Evolutionary conservation across 2,888 invertebrate species (phyloP), one percentile per base, ranked within the genome.

Genomic region (Epinotia ramella): DNA sequence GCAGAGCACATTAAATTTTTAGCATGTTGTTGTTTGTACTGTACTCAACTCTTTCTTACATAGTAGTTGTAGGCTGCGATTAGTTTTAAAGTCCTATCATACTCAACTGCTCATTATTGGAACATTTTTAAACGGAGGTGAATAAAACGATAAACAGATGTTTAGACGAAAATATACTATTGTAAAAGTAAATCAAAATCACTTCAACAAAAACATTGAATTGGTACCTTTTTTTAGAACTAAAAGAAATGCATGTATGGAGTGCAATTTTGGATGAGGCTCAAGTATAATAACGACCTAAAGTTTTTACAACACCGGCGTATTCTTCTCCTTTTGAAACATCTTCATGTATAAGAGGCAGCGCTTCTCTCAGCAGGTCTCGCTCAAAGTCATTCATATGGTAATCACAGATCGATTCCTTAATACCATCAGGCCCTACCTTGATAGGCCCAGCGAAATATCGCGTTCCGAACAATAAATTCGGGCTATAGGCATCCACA

Each of bases 361-460:
- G 16, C 87, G 82, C 57, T 78, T 70, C 53, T 79, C 81, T 40
- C 70, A 91, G 77, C 12, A 90, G 81, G 2, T 80, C 79, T 3
- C 80, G 77, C 80, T 92, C 91, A 72, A 80, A 87, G 16, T 88
- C 85, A 76, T 79, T 89, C 81, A 90, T 84, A 0, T 81, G 78
- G 66, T 88, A 86, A 69, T 84, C 79, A 57, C 77, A 79, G 77
- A 87, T 87, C 3, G 86, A 81, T 40, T 85, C 81, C 49, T 83
- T 74, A 28, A 91, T 86, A 9, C 92, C 91, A 60, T 80, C 76
- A 3, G 83, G 80, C 0, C 90, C 91, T 13, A 92, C 82, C 68
- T 76, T 80, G 3, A 87, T 84, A 0, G 91, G 90, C 1, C 91
- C 89, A 16, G 90, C 84, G 79, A 91, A 91, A 79, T 84, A 92